Evolutionary conservation across 2,113 vertebrate genomes (phyloP), one percentile per base, ranked within the genome.

Genomic region (Oreochromis spilurus): DNA sequence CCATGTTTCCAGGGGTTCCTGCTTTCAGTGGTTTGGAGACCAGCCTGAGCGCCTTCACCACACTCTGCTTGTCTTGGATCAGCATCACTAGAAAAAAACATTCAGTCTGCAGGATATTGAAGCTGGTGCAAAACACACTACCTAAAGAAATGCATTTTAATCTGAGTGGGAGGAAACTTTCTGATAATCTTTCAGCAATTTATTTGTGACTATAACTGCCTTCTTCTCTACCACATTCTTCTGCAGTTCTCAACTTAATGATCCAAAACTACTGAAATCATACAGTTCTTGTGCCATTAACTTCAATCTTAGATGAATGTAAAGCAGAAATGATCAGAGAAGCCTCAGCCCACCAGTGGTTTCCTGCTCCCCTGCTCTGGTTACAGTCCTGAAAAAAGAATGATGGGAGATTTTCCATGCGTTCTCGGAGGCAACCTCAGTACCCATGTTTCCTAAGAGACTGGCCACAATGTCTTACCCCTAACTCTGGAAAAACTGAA

Each of bases 41-140:
- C 53, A 92, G 93, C 85, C 92, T 67, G 88, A 90, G 87, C 78
- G 89, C 88, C 92, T 91, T 93, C 87, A 93, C 94, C 89, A 26
- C 87, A 93, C 34, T 87, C 10, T 93, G 93, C 93, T 95, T 93
- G 84, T 92, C 65, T 93, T 94, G 93, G 90, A 91, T 75, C 55
- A 26, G 79, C 65, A 75, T 83, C 67, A 31, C 12, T 86, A 84
- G 79, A 81, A 85, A 89, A 89, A 93, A n/a, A 54, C 54, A 67
- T 85, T n/a, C 16, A 29, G 21, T 82, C 55, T 21, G 4, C 31
- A 79, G 58, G 50, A 84, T 90, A 79, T 75, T 82, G 86, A 90
- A 92, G 78, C 58, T 55, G 72, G n/a, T 60, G n/a, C 1, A 31
- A 82, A 79, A 86, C 82, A 13, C 24, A 48, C 45, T 79, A 53